Base-by-base conservation (phyloP, 2,113 vertebrate species). In the Spermophilus dauricus region DNA sequence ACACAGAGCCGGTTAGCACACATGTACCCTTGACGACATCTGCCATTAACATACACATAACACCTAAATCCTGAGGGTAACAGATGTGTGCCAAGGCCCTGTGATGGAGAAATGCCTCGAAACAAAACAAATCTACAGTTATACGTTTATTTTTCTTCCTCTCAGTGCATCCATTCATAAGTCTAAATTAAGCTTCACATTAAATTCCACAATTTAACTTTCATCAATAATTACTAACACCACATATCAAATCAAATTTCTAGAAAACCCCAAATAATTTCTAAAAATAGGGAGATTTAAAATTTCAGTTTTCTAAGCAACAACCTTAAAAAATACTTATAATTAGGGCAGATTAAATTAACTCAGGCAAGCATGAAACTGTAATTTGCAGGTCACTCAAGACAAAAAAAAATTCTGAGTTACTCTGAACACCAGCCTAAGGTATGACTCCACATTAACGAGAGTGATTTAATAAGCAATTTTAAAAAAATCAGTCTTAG, bases 391-490 rank as follows among this genome's bases (percentile, higher is more conserved):
- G 86, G 91, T 94, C 73, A 39, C 32, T 90, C n/a, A 34, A 61
- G 82, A n/a, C 39, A 45, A 14, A 56, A 94, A 56, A 94, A 86
- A 76, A 86, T 42, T 89, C 22, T 45, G 42, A 92, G 42, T 69
- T 77, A 67, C 85, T 95, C 63, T 93, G 96, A 93, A 95, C 2
- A 58, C 22, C n/a, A 84, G 69, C 39, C 42, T 90, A 26, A 95
- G 91, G 65, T 96, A 72, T 97, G 97, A 95, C 91, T 95, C 63
- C 67, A 97, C 93, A 97, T 93, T 94, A 97, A 97, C 96, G 86
- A 93, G 67, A 80, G 72, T 89, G 78, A 93, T 93, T 97, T 95
- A 95, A 97, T 91, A 96, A 97, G 94, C 67, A 88, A 94, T 94
- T 93, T 93, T 3, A 5, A 91, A 96, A 96, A 96, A 97, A 86